Evolutionary conservation across 2,888 invertebrate genomes (phyloP).

Genomic region (Parapristionchus giblindavisi): DNA sequence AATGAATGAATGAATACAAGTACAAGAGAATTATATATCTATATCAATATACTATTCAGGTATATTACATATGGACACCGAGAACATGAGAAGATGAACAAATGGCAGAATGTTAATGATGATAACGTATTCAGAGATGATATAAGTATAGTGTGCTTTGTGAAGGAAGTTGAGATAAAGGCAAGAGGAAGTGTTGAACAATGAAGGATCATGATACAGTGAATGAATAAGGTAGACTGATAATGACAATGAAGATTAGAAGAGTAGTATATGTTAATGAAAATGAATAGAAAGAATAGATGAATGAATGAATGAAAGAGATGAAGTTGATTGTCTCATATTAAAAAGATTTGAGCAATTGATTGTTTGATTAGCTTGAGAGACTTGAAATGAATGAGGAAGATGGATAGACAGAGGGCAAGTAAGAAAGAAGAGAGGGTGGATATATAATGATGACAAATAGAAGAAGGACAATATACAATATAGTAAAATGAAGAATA

Average conservation of each 20-base stretch:
- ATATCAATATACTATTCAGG: no score
- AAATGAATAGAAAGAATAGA: no score
- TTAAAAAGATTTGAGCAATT: background rate
- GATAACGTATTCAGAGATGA: no score
- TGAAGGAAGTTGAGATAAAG: no score
- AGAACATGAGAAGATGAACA: no score
- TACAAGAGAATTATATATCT: no score
- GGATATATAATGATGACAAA: slow-evolving; percentile 2
- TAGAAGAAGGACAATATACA: background rate
- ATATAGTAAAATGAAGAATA: background rate
- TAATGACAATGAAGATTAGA: background rate
- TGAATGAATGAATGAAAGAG: background rate
- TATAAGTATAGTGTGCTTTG: no score
- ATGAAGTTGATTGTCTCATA: background rate
- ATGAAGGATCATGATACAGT: background rate
- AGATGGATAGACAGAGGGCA: slow-evolving; percentile 18
- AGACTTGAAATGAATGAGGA: slow-evolving; percentile 1
- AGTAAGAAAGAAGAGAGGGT: background rate
- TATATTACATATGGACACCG: no score
- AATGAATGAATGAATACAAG: no score
- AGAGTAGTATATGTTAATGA: no score
- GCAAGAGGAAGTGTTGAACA: background rate
- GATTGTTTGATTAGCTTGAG: slow-evolving; percentile 16
- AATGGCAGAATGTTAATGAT: no score
- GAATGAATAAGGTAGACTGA: background rate